Conservation (phyloP, 2,888 invertebrate genomes). For the Amiota mariae region DNA sequence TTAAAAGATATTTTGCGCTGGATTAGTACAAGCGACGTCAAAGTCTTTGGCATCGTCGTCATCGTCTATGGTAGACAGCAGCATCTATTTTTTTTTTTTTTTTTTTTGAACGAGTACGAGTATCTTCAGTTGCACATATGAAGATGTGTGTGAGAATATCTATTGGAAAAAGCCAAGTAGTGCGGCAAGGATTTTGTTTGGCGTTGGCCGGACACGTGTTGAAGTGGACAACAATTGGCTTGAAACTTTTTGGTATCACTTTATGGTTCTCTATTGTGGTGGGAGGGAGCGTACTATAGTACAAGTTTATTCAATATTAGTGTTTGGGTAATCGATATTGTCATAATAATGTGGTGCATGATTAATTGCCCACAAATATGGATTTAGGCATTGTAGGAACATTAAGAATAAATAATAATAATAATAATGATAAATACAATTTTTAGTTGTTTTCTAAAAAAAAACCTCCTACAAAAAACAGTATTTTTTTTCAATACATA, state of each 20-base stretch:
- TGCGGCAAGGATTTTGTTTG: slow-evolving; percentile 4
- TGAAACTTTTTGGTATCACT: slow-evolving; percentile 28
- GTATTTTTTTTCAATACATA: no score
- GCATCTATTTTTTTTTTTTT: no score
- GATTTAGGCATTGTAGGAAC: neutral
- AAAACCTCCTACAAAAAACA: no score
- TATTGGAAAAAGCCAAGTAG: neutral
- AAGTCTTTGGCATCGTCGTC: neutral
- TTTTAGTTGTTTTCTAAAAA: no score
- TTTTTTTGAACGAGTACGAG: neutral
- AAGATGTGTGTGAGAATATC: neutral
- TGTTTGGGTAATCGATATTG: slow-evolving; percentile 59
- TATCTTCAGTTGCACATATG: neutral
- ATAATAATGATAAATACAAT: no score
- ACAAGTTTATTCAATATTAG: slow-evolving; percentile 39
- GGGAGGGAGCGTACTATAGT: no score
- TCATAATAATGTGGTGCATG: slow-evolving; percentile 57
- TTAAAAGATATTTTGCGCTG: slow-evolving; percentile 62
- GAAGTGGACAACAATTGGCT: slow-evolving; percentile 41
- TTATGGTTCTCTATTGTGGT: neutral
- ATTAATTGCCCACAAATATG: slow-evolving; percentile 52
- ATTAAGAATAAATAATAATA: no score
- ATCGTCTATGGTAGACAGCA: neutral
- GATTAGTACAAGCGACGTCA: slow-evolving; percentile 47
- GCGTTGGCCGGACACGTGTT: slow-evolving; percentile 23